Percentiles rank a stretch among this genome's conserved stretches.
Evolutionary conservation across 2,113 vertebrate species (phyloP).

Genomic region (Asarcornis scutulata): DNA sequence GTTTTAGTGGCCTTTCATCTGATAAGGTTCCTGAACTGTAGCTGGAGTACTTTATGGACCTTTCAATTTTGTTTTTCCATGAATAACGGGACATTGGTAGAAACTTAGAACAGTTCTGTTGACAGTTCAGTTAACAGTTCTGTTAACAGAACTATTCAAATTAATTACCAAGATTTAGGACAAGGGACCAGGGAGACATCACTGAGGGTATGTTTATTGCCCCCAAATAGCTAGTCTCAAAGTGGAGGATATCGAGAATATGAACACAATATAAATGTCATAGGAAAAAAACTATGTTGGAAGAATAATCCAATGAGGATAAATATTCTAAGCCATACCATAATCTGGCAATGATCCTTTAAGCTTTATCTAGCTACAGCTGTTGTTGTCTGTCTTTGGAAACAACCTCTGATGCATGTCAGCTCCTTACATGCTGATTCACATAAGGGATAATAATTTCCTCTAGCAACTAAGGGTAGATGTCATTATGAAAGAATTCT

Average conservation of each 20-base stretch:
- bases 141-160: not conserved
- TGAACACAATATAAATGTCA: not conserved
- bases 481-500: not conserved
- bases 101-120: not conserved
- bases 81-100: not conserved
- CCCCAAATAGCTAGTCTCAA: not conserved
- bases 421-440: not conserved
- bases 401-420: not conserved
- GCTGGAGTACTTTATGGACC: not conserved
- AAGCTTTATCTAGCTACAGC: not conserved
- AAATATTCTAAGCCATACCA: not conserved
- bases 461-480: not conserved
- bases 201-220: not conserved
- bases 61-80: not conserved
- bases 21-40: not conserved
- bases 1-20: not conserved
- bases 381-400: not conserved
- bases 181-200: not conserved
- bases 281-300: not conserved
- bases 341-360: not conserved
- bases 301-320: not conserved
- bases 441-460: not conserved
- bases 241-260: not conserved
- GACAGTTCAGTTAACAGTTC: no score
- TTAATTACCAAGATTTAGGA: not conserved